phyloP scores from a whole-genome alignment of 2,888 invertebrate species.

The Sepiola atlantica region DNA sequence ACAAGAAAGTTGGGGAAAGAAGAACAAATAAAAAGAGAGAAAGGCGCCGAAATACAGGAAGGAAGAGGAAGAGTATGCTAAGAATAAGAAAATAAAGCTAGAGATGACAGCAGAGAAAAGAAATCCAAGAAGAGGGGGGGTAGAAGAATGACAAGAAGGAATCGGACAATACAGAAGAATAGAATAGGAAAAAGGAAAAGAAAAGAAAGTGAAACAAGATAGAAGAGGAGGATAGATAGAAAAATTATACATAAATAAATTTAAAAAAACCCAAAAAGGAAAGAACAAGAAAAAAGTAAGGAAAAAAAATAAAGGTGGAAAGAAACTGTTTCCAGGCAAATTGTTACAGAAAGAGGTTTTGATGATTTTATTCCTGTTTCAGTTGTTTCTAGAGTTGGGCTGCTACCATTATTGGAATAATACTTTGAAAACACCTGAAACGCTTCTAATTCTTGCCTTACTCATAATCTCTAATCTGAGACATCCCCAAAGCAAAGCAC shows the following conservation, averaged over 20 bases:
- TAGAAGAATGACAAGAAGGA: no score
- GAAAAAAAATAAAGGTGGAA: not conserved
- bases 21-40: not conserved
- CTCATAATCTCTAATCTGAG: not conserved
- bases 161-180: no score
- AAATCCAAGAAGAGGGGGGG: no score
- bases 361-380: not conserved
- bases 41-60: not conserved
- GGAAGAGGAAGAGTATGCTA: no score
- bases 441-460: not conserved
- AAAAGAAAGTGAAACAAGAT: not conserved
- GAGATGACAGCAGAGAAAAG: no score
- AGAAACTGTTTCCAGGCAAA: no score
- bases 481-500: not conserved
- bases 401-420: slow-evolving; percentile 32
- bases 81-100: no score
- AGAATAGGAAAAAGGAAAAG: not conserved
- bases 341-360: not conserved
- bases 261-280: not conserved
- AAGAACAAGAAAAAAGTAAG: not conserved
- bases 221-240: not conserved
- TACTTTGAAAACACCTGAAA: not conserved
- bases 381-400: not conserved
- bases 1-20: not conserved
- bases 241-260: not conserved